These are phyloP conservation scores for Glyphotaelius pellucidus DNA, from an alignment of 2,888 invertebrate genomes.

Conservation along the genomic window DNA sequence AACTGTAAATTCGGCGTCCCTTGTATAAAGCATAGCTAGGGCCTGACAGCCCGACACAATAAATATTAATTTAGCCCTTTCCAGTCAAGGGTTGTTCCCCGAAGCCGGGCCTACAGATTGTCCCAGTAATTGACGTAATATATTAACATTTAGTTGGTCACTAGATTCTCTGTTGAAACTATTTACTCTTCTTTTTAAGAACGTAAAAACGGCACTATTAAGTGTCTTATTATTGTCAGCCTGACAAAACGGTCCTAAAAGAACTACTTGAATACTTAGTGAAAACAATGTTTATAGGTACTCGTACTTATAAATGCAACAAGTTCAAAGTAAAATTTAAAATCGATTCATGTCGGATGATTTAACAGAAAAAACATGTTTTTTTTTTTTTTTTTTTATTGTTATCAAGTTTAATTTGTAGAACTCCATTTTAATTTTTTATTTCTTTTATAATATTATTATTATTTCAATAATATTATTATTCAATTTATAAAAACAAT, in stretches of 20 bases:
- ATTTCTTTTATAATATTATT: no score
- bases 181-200: background rate
- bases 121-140: slow-evolving; percentile 11
- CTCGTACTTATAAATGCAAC: no score
- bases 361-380: no score
- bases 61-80: slow-evolving; percentile 39
- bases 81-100: background rate
- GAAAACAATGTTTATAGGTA: no score
- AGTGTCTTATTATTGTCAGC: background rate
- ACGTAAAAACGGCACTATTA: background rate
- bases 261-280: no score
- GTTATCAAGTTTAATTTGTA: no score
- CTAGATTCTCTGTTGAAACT: background rate
- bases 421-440: no score
- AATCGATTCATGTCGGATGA: no score
- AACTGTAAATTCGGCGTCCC: background rate
- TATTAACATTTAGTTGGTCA: slow-evolving; percentile 5
- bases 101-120: background rate
- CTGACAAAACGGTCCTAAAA: background rate
- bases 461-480: no score
- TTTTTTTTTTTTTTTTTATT: no score
- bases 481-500: no score
- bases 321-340: no score
- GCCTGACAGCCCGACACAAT: slow-evolving; percentile 4
- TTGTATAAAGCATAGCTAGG: background rate